Percentiles rank a stretch among this genome's conserved stretches.
Conservation (phyloP, 2,113 vertebrate species). For the Macrotis lagotis region DNA sequence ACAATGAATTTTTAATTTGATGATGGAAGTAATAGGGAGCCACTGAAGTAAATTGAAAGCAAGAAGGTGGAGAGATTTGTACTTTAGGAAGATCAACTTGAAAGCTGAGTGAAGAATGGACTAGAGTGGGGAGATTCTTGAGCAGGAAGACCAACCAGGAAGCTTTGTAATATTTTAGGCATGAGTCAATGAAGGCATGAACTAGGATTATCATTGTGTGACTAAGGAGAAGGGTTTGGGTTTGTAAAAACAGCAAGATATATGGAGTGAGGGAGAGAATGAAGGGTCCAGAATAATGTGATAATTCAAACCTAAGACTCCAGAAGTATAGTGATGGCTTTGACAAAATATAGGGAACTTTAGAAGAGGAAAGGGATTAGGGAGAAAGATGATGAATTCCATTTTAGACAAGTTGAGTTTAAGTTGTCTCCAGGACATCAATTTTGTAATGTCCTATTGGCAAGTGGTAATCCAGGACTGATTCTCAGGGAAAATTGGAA, state of each 20-base stretch:
- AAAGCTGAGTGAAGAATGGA: background rate
- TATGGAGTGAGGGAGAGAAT: background rate
- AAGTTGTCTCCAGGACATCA: background rate
- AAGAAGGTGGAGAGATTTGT: background rate
- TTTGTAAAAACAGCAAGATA: background rate
- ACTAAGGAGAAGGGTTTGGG: background rate
- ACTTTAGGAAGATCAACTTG: background rate
- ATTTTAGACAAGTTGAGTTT: background rate
- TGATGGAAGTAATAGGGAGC: background rate
- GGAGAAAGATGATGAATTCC: background rate
- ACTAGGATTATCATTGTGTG: background rate
- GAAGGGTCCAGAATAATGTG: background rate
- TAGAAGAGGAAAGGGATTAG: background rate
- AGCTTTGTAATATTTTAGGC: background rate
- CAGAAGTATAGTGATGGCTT: background rate
- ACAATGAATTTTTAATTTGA: background rate
- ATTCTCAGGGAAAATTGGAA: background rate
- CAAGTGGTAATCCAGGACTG: background rate
- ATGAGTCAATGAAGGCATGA: background rate
- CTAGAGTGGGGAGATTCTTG: background rate
- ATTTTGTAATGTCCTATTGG: background rate
- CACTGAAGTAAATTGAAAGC: background rate
- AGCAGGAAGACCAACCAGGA: background rate
- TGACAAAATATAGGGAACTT: background rate
- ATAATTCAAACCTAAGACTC: background rate